Evolutionary conservation across 2,888 invertebrate species (phyloP).

Genomic region (Bhutanitis thaidina): DNA sequence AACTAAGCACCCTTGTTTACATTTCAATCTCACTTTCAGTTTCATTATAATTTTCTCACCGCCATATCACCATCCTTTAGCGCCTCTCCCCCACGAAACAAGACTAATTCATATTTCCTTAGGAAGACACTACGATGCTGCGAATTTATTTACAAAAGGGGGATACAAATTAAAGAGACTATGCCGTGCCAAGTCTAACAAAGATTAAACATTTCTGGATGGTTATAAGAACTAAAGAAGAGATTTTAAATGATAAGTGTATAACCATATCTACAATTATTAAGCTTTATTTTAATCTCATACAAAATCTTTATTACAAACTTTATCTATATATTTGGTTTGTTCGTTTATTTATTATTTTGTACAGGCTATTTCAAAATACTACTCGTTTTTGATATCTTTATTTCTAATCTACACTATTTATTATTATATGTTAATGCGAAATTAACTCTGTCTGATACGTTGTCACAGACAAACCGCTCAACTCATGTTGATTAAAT

Average conservation of each 20-base stretch:
- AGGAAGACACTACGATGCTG: slow-evolving; percentile 58
- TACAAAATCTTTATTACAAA: too few relatives aligned
- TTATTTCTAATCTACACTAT: too few relatives aligned
- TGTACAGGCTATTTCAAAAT: too few relatives aligned
- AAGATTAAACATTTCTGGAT: slow-evolving; percentile 41
- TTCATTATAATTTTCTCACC: slow-evolving; percentile 16
- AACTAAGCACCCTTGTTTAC: slow-evolving; percentile 3
- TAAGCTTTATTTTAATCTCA: too few relatives aligned
- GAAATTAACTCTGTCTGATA: too few relatives aligned
- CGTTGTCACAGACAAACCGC: too few relatives aligned
- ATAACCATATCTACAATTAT: too few relatives aligned
- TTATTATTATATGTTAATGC: too few relatives aligned
- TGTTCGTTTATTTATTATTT: too few relatives aligned
- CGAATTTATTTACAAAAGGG: slow-evolving; percentile 65
- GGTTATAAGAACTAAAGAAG: background rate
- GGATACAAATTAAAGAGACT: slow-evolving; percentile 70
- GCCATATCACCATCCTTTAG: slow-evolving; percentile 37
- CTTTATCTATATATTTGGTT: too few relatives aligned
- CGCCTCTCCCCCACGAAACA: slow-evolving; percentile 44
- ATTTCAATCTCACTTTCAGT: background rate
- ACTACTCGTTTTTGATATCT: too few relatives aligned
- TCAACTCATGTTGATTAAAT: too few relatives aligned
- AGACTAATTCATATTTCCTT: slow-evolving; percentile 70
- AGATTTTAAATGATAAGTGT: background rate
- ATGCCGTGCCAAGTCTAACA: slow-evolving; percentile 54